A percentile compares a stretch with the other conserved stretches of the same genome.
Conservation (phyloP, 2,113 vertebrate genomes). For the Oncorhynchus kisutch region DNA sequence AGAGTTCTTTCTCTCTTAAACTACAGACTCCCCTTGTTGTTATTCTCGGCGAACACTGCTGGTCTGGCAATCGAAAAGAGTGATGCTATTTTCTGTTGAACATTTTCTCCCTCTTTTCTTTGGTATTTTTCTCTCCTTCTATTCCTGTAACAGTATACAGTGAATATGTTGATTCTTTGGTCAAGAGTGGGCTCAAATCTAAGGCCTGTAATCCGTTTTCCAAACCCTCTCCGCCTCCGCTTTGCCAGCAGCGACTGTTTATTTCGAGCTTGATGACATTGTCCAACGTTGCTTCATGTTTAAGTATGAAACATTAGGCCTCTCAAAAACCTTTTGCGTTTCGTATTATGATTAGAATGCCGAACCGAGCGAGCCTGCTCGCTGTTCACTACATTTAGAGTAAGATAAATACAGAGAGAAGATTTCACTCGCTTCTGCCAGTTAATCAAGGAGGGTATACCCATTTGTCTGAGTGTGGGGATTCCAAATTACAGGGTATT, state of each 20-base stretch:
- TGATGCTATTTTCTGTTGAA: conserved; percentile 65
- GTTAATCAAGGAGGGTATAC: conserved; percentile 21
- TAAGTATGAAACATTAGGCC: conserved; percentile 39
- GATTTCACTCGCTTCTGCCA: conserved; percentile 4
- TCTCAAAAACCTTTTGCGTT: conserved; percentile 13
- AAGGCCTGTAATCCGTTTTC: conserved; percentile 70
- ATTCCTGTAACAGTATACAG: conserved; percentile 63
- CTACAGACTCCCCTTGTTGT: conserved; percentile 56
- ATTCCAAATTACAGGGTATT: conserved; percentile 30
- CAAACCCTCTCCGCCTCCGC: conserved; percentile 54
- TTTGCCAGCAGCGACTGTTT: conserved; percentile 45
- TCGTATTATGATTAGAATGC: conserved; percentile 28
- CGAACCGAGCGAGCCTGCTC: conserved; percentile 13
- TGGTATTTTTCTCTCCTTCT: conserved; percentile 31
- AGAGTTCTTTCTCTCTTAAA: conserved; percentile 47
- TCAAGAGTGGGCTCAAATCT: conserved; percentile 59
- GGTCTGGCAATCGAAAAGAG: conserved; percentile 56
- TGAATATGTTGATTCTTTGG: conserved; percentile 64
- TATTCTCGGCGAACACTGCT: conserved; percentile 58
- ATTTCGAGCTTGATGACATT: conserved; percentile 59
- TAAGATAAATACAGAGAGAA: conserved; percentile 9
- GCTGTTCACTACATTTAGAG: conserved; percentile 10
- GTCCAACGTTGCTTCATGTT: conserved; percentile 52
- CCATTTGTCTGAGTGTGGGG: conserved; percentile 5
- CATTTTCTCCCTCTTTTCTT: conserved; percentile 8